These are phyloP conservation scores for Tachyglossus aculeatus DNA, from an alignment of 2,797 vertebrate genomes.

Conservation along the genomic window DNA sequence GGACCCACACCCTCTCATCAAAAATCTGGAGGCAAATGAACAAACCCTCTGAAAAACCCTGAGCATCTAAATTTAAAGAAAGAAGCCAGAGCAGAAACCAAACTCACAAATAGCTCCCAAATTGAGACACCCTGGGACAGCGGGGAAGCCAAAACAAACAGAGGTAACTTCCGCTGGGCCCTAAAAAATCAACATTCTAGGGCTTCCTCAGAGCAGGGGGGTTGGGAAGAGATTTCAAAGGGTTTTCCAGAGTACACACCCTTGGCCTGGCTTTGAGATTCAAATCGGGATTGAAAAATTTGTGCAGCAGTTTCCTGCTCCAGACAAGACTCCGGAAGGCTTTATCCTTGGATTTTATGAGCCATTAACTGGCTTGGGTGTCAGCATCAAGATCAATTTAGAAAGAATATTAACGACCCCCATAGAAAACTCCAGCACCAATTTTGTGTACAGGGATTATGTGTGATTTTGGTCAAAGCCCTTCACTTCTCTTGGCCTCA, in stretches of 20 bases:
- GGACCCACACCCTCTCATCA: conserved; percentile 32
- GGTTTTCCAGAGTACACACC: conserved; percentile 38
- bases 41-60: conserved; percentile 53
- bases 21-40: conserved; percentile 35
- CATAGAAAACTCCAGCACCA: not conserved
- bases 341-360: not conserved
- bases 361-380: not conserved
- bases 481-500: too few relatives aligned
- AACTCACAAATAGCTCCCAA: conserved; percentile 7
- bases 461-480: too few relatives aligned
- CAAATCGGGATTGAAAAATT: conserved; percentile 36
- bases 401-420: not conserved
- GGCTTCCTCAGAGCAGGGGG: conserved; percentile 31
- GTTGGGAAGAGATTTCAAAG: conserved; percentile 46
- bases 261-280: conserved; percentile 41
- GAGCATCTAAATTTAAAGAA: conserved; percentile 45
- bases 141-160: conserved; percentile 17
- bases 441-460: not conserved
- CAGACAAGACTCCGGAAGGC: not conserved
- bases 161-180: not conserved
- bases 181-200: conserved; percentile 17
- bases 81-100: conserved; percentile 25
- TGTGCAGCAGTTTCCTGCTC: conserved; percentile 4
- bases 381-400: not conserved
- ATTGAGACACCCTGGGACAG: not conserved